A percentile compares a stretch with the other conserved stretches of the same genome.
Evolutionary conservation across 92 coral and sea anemone genomes (phyloP).

Genomic region (Blastomussa wellsi): DNA sequence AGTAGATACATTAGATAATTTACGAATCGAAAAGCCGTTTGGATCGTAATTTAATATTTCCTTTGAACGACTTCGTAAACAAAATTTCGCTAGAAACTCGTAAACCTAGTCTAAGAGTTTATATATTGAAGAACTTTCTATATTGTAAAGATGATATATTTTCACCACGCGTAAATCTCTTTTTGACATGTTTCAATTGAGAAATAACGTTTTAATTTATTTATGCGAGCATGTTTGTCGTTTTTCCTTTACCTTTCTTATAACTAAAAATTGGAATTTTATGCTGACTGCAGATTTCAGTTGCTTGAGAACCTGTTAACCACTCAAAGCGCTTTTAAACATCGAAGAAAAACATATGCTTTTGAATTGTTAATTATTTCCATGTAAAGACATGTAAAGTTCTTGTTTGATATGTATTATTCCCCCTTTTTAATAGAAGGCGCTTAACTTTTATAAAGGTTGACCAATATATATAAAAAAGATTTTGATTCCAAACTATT

Average conservation of each 20-base stretch:
- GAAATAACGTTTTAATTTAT: background rate
- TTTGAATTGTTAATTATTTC: background rate
- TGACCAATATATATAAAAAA: background rate
- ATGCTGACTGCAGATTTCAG: background rate
- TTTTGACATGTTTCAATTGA: too few relatives aligned
- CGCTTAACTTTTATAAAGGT: background rate
- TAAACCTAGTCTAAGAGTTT: background rate
- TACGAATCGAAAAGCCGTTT: background rate
- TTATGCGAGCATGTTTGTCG: background rate
- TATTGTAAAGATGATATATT: background rate
- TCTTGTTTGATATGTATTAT: background rate
- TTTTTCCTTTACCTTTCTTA: background rate
- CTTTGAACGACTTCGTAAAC: background rate
- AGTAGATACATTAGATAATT: too few relatives aligned
- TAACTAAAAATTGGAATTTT: background rate
- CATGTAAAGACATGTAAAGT: background rate
- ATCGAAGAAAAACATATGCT: background rate
- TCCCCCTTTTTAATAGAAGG: background rate
- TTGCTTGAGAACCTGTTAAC: background rate
- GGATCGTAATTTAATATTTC: background rate
- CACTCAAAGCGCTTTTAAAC: background rate
- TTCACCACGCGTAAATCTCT: too few relatives aligned
- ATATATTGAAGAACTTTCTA: background rate
- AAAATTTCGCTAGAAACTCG: background rate
- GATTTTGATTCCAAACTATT: background rate